Conservation (phyloP, 2,888 invertebrate species). For the Corbicula japonica region DNA sequence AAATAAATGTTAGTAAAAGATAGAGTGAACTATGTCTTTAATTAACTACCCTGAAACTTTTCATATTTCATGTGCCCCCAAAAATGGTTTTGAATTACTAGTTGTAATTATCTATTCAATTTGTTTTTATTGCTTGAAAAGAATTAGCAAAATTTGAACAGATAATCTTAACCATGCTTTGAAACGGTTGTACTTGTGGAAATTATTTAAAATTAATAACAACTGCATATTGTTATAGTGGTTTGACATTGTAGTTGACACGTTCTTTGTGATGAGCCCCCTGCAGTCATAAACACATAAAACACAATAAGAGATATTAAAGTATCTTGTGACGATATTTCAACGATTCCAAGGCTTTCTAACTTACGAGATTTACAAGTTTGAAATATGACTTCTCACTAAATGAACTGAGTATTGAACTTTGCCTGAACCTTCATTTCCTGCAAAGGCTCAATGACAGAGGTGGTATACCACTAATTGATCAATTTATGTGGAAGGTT, state of each 20-base stretch:
- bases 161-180: constrained; percentile 18
- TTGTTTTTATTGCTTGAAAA: too few species aligned
- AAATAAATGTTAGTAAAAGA: too few species aligned
- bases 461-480: too few species aligned
- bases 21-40: too few species aligned
- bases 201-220: constrained; percentile 47
- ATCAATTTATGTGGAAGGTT: too few species aligned
- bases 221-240: constrained; percentile 15
- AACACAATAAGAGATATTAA: constrained; percentile 44
- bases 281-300: constrained; percentile 15
- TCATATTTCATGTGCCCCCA: too few species aligned
- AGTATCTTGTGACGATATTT: constrained; percentile 47
- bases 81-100: too few species aligned
- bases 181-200: too few species aligned
- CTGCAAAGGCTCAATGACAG: too few species aligned
- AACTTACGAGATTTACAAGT: constrained; percentile 20
- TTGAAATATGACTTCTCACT: constrained; percentile 47
- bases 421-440: constrained; percentile 13
- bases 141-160: constrained; percentile 12
- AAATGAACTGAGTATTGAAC: constrained; percentile 18
- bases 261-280: constrained; percentile 20
- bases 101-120: too few species aligned
- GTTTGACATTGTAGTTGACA: constrained; percentile 24
- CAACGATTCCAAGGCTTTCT: constrained; percentile 25
- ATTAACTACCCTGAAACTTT: too few species aligned